Evolutionary conservation across 2,888 invertebrate genomes (phyloP), one percentile per base, ranked within the genome.

Genomic region (Limenitis camilla): DNA sequence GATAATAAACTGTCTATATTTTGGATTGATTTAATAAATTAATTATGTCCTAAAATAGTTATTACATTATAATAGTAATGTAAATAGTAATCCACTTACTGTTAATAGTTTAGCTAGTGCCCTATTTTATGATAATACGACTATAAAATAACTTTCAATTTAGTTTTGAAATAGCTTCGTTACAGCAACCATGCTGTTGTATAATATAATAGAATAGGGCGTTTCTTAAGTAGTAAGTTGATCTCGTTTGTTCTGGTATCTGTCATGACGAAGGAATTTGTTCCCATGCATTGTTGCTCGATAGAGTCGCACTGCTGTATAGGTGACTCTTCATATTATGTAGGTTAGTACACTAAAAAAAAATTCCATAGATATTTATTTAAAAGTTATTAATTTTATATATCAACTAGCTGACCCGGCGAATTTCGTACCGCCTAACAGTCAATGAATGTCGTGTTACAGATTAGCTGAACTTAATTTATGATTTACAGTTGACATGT

Each of bases 211-310:
- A 60, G 66, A 64, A 72, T 68, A 42, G 56, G 71, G 66, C 62
- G 68, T 68, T 68, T 60, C 65, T 74, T 66, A 65, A 68, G 67
- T 62, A 58, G 60, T 72, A 67, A 64, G 67, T 65, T 68, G 68
- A 72, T 74, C 69, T 69, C 68, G 71, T 74, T 72, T 66, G 72
- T 74, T 72, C 68, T 70, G 69, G 66, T 71, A 58, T 59, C 53
- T 52, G 74, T 78, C 78, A 76, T 78, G 70, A 67, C 64, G 59
- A 61, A 69, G 78, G 78, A 76, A 81, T 82, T 75, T 69, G 72
- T 77, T 75, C 67, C 69, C 65, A 68, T 63, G 69, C 74, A 73
- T 78, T 81, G 74, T 79, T 74, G 65, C 68, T 61, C 61, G 60
- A 61, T 64, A 64, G 71, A 65, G 74, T 76, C 66, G 70, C 71